Base-by-base conservation (phyloP, 2,113 vertebrate genomes). In the Gavia stellata region DNA sequence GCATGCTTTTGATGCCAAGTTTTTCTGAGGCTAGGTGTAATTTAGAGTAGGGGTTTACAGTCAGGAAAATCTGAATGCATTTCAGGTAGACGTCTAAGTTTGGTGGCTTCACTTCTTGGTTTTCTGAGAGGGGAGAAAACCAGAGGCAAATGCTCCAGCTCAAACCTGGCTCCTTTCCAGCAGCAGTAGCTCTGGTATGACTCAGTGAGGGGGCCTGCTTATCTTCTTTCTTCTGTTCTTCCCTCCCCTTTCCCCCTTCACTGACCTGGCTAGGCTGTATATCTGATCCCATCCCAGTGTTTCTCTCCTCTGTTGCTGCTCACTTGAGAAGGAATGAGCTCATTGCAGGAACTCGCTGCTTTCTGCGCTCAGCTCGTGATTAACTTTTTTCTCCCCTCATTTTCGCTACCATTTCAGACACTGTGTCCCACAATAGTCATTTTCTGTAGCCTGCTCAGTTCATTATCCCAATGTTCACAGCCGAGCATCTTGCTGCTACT, bases 101-200 rank as follows among this genome's bases (percentile, higher is more conserved):
- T n/a, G 25, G 34, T 93, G 49, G 29, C n/a, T 93, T 93, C 17
- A 17, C 31, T 79, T 68, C n/a, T 77, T 78, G 42, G 8, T 94
- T 96, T 92, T 87, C 29, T 58, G 47, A 67, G 52, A 8, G 5
- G 8, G 12, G 6, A 17, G 29, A 66, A 84, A 90, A 58, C 15
- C 49, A 82, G 89, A 84, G 59, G 62, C 62, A 49, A 94, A 79
- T 38, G 17, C 19, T 95, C 4, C 53, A 90, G 62, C 81, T 92
- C 25, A 56, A 24, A 75, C 77, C 66, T 97, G 96, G 92, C 92
- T 80, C 42, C 53, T 9, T 73, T 95, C 94, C 96, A 96, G 85
- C 62, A 85, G 93, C 93, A 94, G 96, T 96, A 97, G 96, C 92
- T 96, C 93, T 96, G 93, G 87, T 96, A 94, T 97, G 94, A 96